These are phyloP conservation scores for Eupeodes corollae DNA, from an alignment of 1,140 invertebrate species.

Conservation along the genomic window DNA sequence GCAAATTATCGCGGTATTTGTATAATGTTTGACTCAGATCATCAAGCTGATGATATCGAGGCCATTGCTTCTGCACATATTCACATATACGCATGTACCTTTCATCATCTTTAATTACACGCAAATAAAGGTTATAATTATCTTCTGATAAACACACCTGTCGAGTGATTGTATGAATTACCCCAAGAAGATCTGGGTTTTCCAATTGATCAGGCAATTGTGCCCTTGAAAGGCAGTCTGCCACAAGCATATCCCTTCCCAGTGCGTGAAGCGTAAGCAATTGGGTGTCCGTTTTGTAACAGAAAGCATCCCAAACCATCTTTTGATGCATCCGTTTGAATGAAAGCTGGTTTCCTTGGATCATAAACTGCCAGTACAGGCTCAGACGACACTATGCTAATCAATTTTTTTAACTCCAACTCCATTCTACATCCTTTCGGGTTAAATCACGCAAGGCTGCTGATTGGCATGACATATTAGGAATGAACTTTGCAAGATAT, in stretches of 20 bases:
- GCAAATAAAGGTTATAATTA: constrained; percentile 1
- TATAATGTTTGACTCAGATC: not conserved
- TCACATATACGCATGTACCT: not conserved
- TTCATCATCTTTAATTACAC: not conserved
- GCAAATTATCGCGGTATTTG: not conserved
- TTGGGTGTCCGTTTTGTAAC: constrained; percentile 19
- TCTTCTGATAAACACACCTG: constrained; percentile 1
- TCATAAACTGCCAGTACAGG: constrained; percentile 23
- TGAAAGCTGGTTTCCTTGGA: constrained; percentile 9
- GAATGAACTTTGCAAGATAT: constrained; percentile 21
- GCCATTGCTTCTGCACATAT: constrained; percentile 1
- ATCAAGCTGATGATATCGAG: constrained; percentile 2
- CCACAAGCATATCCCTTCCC: constrained; percentile 15
- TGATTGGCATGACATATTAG: constrained; percentile 21
- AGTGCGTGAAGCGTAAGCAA: constrained; percentile 28
- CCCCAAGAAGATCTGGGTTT: constrained; percentile 6
- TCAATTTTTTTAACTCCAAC: constrained; percentile 15
- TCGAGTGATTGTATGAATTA: constrained; percentile 7
- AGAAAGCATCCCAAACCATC: constrained; percentile 23
- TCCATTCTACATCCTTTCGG: constrained; percentile 16
- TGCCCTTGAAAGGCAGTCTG: constrained; percentile 16
- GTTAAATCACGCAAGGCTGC: constrained; percentile 17
- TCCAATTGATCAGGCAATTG: constrained; percentile 1
- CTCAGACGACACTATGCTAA: constrained; percentile 13
- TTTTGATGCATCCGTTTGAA: constrained; percentile 26